These are phyloP conservation scores for Heliothis virescens DNA, from an alignment of 1,140 invertebrate species.

Conservation along the genomic window DNA sequence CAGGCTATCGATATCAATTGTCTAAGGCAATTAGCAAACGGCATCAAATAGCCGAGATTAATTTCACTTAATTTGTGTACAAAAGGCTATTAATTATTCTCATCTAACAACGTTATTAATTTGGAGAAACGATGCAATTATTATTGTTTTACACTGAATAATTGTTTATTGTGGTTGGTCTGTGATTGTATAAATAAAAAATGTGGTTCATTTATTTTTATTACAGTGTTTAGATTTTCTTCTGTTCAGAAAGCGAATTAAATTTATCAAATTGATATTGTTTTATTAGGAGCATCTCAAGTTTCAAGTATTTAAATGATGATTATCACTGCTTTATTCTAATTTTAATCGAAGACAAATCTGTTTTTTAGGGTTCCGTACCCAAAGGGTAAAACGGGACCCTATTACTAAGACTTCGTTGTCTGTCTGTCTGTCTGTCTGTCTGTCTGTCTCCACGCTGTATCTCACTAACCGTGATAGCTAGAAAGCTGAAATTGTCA, in stretches of 20 bases:
- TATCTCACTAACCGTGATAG: no score
- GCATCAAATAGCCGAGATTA: slow-evolving; percentile 39
- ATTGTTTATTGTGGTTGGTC: background rate
- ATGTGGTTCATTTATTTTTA: background rate
- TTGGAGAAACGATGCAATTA: slow-evolving; percentile 23
- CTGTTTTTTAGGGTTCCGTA: no score
- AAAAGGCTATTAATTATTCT: slow-evolving; percentile 41
- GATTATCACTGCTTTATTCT: no score
- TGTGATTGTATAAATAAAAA: background rate
- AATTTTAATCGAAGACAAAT: no score
- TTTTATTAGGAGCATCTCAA: background rate
- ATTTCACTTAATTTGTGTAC: slow-evolving; percentile 41
- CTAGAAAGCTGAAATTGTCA: no score
- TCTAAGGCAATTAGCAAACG: slow-evolving; percentile 20
- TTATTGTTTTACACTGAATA: slow-evolving; percentile 12
- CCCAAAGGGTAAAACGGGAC: no score
- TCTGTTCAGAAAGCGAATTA: background rate
- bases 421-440: no score
- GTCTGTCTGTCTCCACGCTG: no score
- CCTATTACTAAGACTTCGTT: no score
- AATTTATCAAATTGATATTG: background rate
- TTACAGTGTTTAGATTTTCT: background rate
- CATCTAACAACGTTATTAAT: slow-evolving; percentile 27
- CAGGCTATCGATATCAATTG: slow-evolving; percentile 34
- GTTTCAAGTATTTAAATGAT: no score